A percentile compares a stretch with the other conserved stretches of the same genome.
Evolutionary conservation across 2,888 invertebrate species (phyloP).

Genomic region (Lasius fuliginosus): DNA sequence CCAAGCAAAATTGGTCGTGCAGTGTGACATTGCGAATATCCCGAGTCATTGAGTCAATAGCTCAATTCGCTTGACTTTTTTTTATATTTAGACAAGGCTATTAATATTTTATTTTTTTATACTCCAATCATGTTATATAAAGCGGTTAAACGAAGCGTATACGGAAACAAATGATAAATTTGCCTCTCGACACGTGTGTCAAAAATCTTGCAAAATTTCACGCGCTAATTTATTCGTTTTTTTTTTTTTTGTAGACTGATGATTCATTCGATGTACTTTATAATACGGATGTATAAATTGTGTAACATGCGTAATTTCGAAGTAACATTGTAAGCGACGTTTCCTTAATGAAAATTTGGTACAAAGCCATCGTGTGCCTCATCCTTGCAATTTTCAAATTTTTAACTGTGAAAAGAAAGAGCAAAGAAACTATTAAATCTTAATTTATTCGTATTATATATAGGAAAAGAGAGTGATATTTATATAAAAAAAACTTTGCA

Average conservation of each 20-base stretch:
- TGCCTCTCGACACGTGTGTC: not conserved
- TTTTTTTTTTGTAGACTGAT: not conserved
- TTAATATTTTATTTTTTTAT: not conserved
- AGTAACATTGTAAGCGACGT: not conserved
- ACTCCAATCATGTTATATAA: not conserved
- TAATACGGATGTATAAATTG: not conserved
- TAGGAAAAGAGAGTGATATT: too few relatives aligned
- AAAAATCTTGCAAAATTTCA: not conserved
- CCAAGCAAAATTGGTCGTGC: constrained; percentile 79
- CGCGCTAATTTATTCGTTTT: constrained; percentile 3
- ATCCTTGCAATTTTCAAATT: not conserved
- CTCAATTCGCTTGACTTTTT: not conserved
- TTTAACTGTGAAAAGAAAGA: not conserved
- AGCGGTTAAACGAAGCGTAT: constrained; percentile 3
- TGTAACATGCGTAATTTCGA: not conserved
- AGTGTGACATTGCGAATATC: constrained; percentile 69
- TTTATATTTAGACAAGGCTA: not conserved
- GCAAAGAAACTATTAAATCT: not conserved
- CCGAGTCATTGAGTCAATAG: not conserved
- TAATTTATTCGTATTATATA: too few relatives aligned
- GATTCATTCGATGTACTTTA: not conserved
- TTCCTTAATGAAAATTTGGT: not conserved
- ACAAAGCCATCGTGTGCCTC: not conserved
- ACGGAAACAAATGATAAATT: constrained; percentile 45
- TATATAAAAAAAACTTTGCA: not conserved